Evolutionary conservation across 2,797 vertebrate genomes (phyloP), one percentile per base, ranked within the genome.

Genomic region (Lycodopsis pacificus): DNA sequence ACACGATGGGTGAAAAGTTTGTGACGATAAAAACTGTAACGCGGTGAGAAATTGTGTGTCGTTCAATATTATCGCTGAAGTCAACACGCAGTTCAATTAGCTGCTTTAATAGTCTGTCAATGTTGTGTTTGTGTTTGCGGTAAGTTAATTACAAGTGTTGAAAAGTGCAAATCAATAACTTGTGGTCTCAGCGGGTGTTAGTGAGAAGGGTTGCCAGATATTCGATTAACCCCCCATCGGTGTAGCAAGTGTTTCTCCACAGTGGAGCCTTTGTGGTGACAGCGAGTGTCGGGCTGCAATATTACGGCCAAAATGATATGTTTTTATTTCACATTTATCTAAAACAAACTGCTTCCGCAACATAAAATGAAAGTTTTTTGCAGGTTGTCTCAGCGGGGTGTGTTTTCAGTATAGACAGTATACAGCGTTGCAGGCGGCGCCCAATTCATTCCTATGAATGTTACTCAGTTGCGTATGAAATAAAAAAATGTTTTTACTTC

Each of bases 161-260:
- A 83, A 85, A 83, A 62, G 34, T 46, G 40, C 42, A 64, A 51
- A 89, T 90, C 72, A 59, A 82, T 83, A 69, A 65, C 38, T 70
- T 56, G 2, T 0, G 5, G 59, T 65, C 57, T 62, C 56, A 20
- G 71, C 3, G 65, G 82, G 78, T 77, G 83, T 86, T 57, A 83
- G 79, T 36, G 70, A 64, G 72, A 81, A 63, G 73, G 46, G 80
- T 79, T 85, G 84, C 85, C 86, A 88, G 80, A 89, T 92, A 89
- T 89, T 87, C 79, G 76, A 93, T 93, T 90, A 92, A 77, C 73
- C 75, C 71, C 71, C 76, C 74, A 82, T 91, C 82, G 91, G 76
- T 2, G n/a, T 73, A 83, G 81, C 85, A 78, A 59, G 74, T 48
- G 74, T 87, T 87, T 74, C 63, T 48, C 81, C 86, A 84, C 84